These are phyloP conservation scores for Apodemus speciosus DNA, from an alignment of 2,113 vertebrate genomes.

Conservation along the genomic window DNA sequence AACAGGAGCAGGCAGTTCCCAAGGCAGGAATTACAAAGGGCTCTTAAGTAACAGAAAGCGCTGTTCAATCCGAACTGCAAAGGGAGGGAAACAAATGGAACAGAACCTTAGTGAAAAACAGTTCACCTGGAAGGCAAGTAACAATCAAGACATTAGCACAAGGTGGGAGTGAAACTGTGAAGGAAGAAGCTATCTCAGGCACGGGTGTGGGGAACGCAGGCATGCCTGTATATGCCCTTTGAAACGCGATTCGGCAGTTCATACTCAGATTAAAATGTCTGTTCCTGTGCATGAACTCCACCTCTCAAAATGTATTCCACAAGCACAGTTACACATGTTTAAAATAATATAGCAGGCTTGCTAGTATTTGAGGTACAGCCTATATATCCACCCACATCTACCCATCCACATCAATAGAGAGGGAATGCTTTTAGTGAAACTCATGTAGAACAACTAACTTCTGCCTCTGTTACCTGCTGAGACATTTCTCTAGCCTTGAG, in stretches of 20 bases:
- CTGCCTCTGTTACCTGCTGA: not conserved
- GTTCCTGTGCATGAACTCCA: not conserved
- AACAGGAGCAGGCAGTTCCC: not conserved
- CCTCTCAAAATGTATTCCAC: not conserved
- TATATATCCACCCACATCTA: not conserved
- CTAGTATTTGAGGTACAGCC: not conserved
- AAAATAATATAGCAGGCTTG: not conserved
- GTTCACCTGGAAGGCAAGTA: not conserved
- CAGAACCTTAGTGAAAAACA: not conserved
- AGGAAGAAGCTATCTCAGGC: not conserved
- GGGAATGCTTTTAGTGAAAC: not conserved
- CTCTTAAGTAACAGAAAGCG: not conserved
- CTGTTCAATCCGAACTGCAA: not conserved
- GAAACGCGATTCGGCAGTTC: not conserved
- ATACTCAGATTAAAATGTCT: not conserved
- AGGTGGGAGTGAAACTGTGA: not conserved
- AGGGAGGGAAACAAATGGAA: slow-evolving; percentile 20
- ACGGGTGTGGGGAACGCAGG: not conserved
- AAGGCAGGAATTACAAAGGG: slow-evolving; percentile 3
- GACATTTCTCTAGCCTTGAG: not conserved
- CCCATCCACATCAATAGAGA: not conserved
- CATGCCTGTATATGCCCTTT: not conserved
- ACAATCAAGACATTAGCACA: not conserved
- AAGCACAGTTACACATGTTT: not conserved
- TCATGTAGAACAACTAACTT: not conserved